These are phyloP conservation scores for Caprella mutica DNA, from an alignment of 2,888 invertebrate species.

Conservation along the genomic window DNA sequence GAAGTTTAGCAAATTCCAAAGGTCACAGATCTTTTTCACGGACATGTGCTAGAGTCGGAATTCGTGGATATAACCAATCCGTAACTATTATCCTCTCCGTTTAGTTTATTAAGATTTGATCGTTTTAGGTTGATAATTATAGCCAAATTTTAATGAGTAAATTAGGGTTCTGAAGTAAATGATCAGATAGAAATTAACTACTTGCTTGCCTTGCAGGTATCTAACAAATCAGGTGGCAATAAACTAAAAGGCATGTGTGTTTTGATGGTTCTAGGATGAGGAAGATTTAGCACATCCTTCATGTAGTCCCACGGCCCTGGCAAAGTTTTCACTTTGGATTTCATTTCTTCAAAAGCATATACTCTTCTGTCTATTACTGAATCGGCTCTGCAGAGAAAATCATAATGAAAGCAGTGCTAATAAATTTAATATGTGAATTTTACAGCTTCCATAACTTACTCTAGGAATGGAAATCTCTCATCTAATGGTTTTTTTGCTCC, in stretches of 20 bases:
- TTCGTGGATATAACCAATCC: no score
- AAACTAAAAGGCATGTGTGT: slow-evolving; percentile 4
- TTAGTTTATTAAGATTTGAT: no score
- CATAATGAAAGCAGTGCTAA: not conserved
- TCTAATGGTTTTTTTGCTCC: slow-evolving; percentile 12
- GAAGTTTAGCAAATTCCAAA: no score
- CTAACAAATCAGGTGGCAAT: not conserved
- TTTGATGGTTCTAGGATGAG: not conserved
- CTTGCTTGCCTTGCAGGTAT: not conserved
- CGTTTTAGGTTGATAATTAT: no score
- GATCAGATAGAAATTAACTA: no score
- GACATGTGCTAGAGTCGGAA: no score
- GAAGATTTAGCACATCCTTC: not conserved
- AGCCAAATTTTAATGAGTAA: no score
- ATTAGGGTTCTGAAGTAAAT: no score
- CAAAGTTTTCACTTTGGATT: not conserved
- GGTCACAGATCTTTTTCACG: no score
- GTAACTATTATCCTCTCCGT: no score
- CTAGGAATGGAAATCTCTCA: slow-evolving; percentile 18
- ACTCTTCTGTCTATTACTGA: not conserved
- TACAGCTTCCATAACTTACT: slow-evolving; percentile 5
- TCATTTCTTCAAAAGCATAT: not conserved
- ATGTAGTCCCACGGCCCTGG: not conserved
- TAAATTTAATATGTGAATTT: not conserved
- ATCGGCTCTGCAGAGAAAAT: slow-evolving; percentile 1